phyloP scores from a whole-genome alignment of 1,140 invertebrate species.

The Protaetia brevitarsis region DNA sequence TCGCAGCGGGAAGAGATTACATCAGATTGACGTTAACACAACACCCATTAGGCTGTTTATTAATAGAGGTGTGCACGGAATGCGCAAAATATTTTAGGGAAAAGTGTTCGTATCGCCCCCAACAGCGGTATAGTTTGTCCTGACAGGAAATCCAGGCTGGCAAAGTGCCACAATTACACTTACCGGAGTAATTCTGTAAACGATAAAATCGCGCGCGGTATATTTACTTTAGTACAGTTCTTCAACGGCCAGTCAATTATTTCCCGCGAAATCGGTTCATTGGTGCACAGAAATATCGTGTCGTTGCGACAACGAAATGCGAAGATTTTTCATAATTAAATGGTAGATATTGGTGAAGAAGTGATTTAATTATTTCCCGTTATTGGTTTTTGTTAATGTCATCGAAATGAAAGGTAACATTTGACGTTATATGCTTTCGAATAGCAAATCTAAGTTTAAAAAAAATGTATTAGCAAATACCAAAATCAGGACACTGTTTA shows the following conservation, averaged over 20 bases:
- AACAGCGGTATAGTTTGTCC: not conserved
- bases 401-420: slow-evolving; percentile 1
- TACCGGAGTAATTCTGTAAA: not conserved
- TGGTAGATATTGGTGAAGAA: no score
- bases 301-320: no score
- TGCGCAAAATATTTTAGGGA: not conserved
- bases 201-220: not conserved
- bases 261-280: not conserved
- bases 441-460: no score
- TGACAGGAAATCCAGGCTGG: not conserved
- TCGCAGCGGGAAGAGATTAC: no score
- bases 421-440: not conserved
- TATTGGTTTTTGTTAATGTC: not conserved
- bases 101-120: not conserved
- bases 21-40: no score
- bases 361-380: not conserved
- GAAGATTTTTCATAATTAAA: no score
- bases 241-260: not conserved
- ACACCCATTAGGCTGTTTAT: no score
- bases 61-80: no score
- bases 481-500: no score
- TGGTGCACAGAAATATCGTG: no score
- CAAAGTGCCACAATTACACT: not conserved
- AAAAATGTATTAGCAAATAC: no score
- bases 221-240: slow-evolving; percentile 10